These are phyloP conservation scores for Drosophila triauraria DNA, from an alignment of 1,140 invertebrate species.

Conservation along the genomic window DNA sequence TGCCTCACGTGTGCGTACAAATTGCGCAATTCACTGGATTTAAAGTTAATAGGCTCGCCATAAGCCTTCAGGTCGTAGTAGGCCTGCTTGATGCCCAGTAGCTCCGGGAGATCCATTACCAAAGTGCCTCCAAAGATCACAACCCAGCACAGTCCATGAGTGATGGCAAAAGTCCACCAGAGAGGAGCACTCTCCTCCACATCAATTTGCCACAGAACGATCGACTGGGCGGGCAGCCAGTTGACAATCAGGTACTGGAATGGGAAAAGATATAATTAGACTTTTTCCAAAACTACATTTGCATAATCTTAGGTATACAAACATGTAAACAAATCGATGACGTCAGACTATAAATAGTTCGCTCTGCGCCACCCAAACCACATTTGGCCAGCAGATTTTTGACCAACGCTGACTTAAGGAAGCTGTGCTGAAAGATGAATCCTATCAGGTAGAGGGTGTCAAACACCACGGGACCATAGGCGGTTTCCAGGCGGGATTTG, in stretches of 20 bases:
- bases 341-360: slow-evolving; percentile 86
- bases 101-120: slow-evolving; percentile 88
- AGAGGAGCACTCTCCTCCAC: slow-evolving; percentile 78
- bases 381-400: slow-evolving; percentile 84
- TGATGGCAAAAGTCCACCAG: slow-evolving; percentile 85
- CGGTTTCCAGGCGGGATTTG: slow-evolving; percentile 70
- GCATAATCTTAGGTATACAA: slow-evolving; percentile 20
- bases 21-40: slow-evolving; percentile 69
- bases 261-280: not conserved
- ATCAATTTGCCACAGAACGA: slow-evolving; percentile 86
- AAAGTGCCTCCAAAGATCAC: slow-evolving; percentile 88
- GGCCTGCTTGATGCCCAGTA: slow-evolving; percentile 87
- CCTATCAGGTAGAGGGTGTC: slow-evolving; percentile 85
- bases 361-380: slow-evolving; percentile 84
- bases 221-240: slow-evolving; percentile 85
- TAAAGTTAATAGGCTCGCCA: slow-evolving; percentile 62
- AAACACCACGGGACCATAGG: slow-evolving; percentile 81
- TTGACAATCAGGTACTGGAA: slow-evolving; percentile 82
- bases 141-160: slow-evolving; percentile 87
- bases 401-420: slow-evolving; percentile 85
- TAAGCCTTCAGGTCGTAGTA: slow-evolving; percentile 74
- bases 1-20: slow-evolving; percentile 78
- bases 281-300: slow-evolving; percentile 16
- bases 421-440: slow-evolving; percentile 86
- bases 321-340: slow-evolving; percentile 84